These are phyloP conservation scores for Carcharodon carcharias DNA, from an alignment of 2,797 vertebrate species.

Conservation along the genomic window DNA sequence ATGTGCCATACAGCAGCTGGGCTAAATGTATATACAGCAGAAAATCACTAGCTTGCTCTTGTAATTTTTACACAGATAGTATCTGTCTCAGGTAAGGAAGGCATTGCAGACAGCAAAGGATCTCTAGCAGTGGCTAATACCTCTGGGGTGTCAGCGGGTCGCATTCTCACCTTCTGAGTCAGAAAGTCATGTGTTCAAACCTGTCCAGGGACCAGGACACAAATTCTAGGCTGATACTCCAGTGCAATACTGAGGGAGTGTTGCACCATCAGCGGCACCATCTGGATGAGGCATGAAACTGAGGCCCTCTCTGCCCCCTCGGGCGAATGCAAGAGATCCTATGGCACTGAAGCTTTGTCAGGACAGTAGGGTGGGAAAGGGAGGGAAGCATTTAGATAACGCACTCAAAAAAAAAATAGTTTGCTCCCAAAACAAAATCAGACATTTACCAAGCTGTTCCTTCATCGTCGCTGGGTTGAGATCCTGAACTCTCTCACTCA, in stretches of 20 bases:
- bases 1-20: background rate
- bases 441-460: too few relatives aligned
- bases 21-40: background rate
- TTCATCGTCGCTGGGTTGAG: too few relatives aligned
- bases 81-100: conserved; percentile 81
- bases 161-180: background rate
- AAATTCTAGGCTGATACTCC: background rate
- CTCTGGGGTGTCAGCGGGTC: conserved; percentile 53
- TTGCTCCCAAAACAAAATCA: too few relatives aligned
- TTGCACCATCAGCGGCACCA: background rate
- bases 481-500: too few relatives aligned
- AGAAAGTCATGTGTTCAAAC: background rate
- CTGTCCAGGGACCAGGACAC: background rate
- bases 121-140: conserved; percentile 64
- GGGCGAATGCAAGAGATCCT: background rate
- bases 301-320: background rate
- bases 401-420: too few relatives aligned
- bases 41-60: conserved; percentile 55
- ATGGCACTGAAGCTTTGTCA: background rate
- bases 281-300: background rate
- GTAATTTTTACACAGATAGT: conserved; percentile 63
- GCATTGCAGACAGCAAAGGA: conserved; percentile 65
- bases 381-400: too few relatives aligned
- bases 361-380: too few relatives aligned
- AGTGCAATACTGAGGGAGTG: background rate